Conservation (phyloP, 1,140 invertebrate species). For the Calosoma granatense region DNA sequence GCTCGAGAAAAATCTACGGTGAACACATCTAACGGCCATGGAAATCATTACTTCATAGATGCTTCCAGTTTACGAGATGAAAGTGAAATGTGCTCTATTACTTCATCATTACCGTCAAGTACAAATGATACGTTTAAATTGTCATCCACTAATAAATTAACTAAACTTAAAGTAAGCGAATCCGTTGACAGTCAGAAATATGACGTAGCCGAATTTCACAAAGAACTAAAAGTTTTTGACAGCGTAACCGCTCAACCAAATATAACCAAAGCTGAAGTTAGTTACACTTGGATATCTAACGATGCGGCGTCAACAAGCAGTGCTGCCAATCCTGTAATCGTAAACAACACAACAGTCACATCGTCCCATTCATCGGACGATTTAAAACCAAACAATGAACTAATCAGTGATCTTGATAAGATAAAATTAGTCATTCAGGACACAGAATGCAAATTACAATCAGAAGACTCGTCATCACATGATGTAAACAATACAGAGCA, state of each 20-base stretch:
- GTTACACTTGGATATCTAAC: background rate
- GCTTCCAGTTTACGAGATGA: slow-evolving; percentile 61
- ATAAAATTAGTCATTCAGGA: too few species aligned
- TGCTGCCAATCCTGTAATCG: too few species aligned
- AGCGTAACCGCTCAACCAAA: slow-evolving; percentile 14
- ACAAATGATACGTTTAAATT: slow-evolving; percentile 18
- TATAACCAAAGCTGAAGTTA: slow-evolving; percentile 5
- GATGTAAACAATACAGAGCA: too few species aligned
- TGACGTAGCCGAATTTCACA: slow-evolving; percentile 10
- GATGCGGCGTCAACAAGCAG: background rate
- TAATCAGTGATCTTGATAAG: too few species aligned
- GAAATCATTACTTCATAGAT: slow-evolving; percentile 55
- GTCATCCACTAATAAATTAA: slow-evolving; percentile 18
- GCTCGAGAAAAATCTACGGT: background rate
- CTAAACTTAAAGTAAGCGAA: slow-evolving; percentile 14
- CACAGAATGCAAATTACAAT: too few species aligned
- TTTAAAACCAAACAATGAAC: slow-evolving; percentile 11
- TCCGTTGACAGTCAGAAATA: slow-evolving; percentile 13
- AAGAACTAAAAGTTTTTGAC: slow-evolving; percentile 16
- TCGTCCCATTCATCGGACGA: background rate
- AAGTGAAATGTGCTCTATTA: slow-evolving; percentile 33
- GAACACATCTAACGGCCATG: slow-evolving; percentile 11
- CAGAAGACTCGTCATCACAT: too few species aligned
- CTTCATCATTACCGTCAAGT: background rate
- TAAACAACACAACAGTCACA: background rate